phyloP scores from a whole-genome alignment of 2,113 vertebrate genomes.

The Fregetta grallaria region DNA sequence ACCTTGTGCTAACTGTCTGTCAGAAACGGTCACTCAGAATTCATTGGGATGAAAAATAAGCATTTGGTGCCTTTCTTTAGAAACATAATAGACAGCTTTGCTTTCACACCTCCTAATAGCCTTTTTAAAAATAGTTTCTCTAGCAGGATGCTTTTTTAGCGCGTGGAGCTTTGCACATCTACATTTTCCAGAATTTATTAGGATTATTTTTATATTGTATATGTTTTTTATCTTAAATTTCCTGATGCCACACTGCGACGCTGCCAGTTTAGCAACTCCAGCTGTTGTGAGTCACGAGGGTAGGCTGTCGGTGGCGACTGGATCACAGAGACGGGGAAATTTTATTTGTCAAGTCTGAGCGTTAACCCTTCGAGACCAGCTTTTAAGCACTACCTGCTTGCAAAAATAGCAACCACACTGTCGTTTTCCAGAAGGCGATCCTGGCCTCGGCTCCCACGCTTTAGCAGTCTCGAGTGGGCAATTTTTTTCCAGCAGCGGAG shows the following conservation, averaged over 20 bases:
- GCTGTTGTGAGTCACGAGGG: constrained; percentile 21
- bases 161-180: constrained; percentile 5
- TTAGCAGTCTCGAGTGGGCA: not conserved
- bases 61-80: constrained; percentile 47
- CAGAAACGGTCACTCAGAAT: not conserved
- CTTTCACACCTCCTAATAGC: constrained; percentile 73
- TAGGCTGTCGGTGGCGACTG: not conserved
- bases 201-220: constrained; percentile 17
- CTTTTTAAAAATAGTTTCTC: constrained; percentile 72
- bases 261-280: constrained; percentile 23
- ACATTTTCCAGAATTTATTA: constrained; percentile 48
- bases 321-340: not conserved
- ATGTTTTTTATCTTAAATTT: constrained; percentile 25
- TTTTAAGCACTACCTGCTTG: not conserved
- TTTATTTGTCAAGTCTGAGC: not conserved
- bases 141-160: constrained; percentile 51
- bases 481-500: not conserved
- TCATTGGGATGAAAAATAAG: constrained; percentile 24
- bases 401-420: accelerated
- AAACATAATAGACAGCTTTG: constrained; percentile 63
- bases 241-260: not conserved
- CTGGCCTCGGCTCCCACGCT: accelerated
- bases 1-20: constrained; percentile 32
- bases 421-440: not conserved
- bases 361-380: not conserved